Evolutionary conservation across 2,888 invertebrate species (phyloP), one percentile per base, ranked within the genome.

Genomic region (Chalcis sispes): DNA sequence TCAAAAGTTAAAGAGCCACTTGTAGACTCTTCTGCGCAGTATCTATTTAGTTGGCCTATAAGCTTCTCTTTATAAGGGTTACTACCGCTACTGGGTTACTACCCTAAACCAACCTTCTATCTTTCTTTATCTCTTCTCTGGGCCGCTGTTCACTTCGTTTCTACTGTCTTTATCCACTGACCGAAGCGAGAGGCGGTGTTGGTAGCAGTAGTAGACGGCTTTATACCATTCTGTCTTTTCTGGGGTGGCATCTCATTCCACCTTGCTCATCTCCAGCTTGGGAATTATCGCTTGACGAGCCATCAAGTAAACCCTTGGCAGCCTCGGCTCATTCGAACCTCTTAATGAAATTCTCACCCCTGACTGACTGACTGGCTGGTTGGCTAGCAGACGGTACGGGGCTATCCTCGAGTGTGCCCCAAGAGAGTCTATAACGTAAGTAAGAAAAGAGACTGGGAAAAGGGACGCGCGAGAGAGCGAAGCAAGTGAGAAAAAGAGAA

Each of bases 331-430:
- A 86, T 88, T 89, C 88, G 87, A 87, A 87, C 87, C 89, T 88
- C 89, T 89, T 89, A 89, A 89, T 89, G 89, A 89, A 89, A 89
- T 89, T 89, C 89, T 89, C 89, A 87, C 87, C 88, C 88, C 85
- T 82, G 62, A 81, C 81, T 85, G 83, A 82, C 85, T 83, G 83
- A 83, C 82, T 85, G 81, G 82, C 79, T 81, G 81, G 81, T 84
- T 84, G 81, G 82, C 78, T 80, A 81, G 82, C 85, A 84, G 85
- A 85, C 84, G 82, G 83, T 81, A 80, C 82, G 82, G 61, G 83
- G 83, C 85, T 83, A 83, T 84, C 82, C 83, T 84, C 79, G 85
- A 87, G 85, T 83, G 81, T 84, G 82, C 83, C 83, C 83, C 65
- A 75, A 69, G 81, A 80, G 82, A 76, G 72, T 67, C 74, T 50